Conservation (phyloP, 2,888 invertebrate species). For the Tipula unca region DNA sequence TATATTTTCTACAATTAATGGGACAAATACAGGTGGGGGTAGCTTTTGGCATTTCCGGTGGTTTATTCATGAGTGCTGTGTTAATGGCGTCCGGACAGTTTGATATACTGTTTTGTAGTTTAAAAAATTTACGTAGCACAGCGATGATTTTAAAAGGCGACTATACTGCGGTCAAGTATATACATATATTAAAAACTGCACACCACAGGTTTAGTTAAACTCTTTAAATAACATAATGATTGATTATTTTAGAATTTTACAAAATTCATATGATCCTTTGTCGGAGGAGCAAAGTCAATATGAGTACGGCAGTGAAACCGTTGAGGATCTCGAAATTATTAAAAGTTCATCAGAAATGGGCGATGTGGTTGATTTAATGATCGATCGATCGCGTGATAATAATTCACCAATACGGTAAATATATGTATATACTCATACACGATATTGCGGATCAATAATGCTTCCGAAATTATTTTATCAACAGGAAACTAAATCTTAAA, state of each 20-base stretch:
- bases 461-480: too few relatives aligned
- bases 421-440: too few relatives aligned
- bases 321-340: constrained; percentile 15
- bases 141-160: constrained; percentile 24
- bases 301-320: constrained; percentile 20
- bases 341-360: background rate
- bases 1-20: constrained; percentile 31
- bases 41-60: constrained; percentile 29
- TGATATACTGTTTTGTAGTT: constrained; percentile 34
- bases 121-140: constrained; percentile 35
- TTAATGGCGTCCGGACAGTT: constrained; percentile 35
- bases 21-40: constrained; percentile 36
- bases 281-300: constrained; percentile 23
- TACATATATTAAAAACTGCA: too few relatives aligned
- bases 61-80: constrained; percentile 34
- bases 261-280: background rate
- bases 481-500: background rate
- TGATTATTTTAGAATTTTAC: background rate
- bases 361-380: background rate
- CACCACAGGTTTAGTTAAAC: too few relatives aligned
- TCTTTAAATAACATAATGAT: background rate
- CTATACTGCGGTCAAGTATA: background rate
- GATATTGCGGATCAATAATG: too few relatives aligned
- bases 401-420: background rate
- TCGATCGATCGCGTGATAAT: background rate